Base-by-base conservation (phyloP, 23 tunicate species). In the Halocynthia aurantium region DNA sequence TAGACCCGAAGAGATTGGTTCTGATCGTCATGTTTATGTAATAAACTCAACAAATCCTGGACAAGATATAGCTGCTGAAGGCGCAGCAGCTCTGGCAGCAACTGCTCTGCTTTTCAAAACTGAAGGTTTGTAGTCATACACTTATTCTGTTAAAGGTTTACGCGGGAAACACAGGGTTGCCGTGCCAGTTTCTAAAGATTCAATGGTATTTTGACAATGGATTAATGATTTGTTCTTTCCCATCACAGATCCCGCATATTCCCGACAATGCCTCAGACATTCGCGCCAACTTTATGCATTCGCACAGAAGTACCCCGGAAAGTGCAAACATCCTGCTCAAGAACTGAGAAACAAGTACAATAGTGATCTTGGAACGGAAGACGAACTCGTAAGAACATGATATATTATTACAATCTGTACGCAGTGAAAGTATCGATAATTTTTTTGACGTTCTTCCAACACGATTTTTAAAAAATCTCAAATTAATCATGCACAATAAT, bases 41-140 rank as follows among this genome's bases (percentile, higher is more conserved):
- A 83, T 82, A 6, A 50, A 69, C 62, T 51, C 72, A 8, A 40
- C n/a, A 8, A 73, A 81, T 49, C 97, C 90, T 6, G 90, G 90
- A 7, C 71, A 80, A 11, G 97, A 90, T 52, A 87, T 78, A 13
- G 90, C 90, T 17, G 90, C 86, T 49, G 97, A 90, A 77, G 81
- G 72, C 13, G 84, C 90, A 8, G 97, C 97, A 13, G 86, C 90
- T n/a, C 71, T 90, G 49, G 97, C 97, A 6, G 86, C 97, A 52
- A 76, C 84, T 6, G 80, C 83, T 57, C 71, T 85, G 71, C 50
- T 85, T 57, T 85, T 90, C 80, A 85, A 85, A 22, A 9, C 72
- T 56, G 63, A 81, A 72, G 97, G 97, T 90, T 8, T 8, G 78
- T 65, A 31, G 44, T 31, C 44, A 31, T 31, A 31, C 44, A 31